These are phyloP conservation scores for Temnothorax unifasciatus DNA, from an alignment of 2,888 invertebrate genomes.

Conservation along the genomic window DNA sequence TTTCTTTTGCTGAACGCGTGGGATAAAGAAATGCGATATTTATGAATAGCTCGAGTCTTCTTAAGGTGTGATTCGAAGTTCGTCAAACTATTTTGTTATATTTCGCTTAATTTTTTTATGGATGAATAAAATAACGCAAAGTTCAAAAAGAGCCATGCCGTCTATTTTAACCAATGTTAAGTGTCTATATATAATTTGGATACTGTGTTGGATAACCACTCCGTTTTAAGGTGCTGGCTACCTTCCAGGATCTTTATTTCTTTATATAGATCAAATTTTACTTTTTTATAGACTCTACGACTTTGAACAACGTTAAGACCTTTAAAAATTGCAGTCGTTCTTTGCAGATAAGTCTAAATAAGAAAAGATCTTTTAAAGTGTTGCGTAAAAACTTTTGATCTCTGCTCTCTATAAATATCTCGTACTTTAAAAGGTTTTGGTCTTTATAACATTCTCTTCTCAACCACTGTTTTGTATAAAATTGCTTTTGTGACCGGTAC, in stretches of 20 bases:
- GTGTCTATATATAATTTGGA: neutral
- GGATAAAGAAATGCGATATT: neutral
- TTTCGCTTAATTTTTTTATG: neutral
- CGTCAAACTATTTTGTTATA: neutral
- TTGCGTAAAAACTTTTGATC: neutral
- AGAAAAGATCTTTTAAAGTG: neutral
- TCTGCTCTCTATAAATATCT: neutral
- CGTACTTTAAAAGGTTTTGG: neutral
- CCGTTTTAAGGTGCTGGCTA: neutral
- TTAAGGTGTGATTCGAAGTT: neutral
- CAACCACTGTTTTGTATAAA: neutral
- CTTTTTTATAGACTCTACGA: neutral
- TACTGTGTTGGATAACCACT: slow-evolving; percentile 2
- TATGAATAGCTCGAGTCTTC: neutral
- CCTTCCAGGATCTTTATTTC: slow-evolving; percentile 9
- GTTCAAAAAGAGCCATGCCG: neutral
- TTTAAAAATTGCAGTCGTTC: neutral
- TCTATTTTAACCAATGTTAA: neutral
- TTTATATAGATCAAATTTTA: neutral
- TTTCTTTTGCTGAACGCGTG: neutral
- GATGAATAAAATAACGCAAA: neutral
- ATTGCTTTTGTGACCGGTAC: neutral
- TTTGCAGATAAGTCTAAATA: neutral
- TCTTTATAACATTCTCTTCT: neutral
- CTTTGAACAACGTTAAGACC: neutral